Conservation (phyloP, 2,797 vertebrate genomes). For the Silurus aristotelis region DNA sequence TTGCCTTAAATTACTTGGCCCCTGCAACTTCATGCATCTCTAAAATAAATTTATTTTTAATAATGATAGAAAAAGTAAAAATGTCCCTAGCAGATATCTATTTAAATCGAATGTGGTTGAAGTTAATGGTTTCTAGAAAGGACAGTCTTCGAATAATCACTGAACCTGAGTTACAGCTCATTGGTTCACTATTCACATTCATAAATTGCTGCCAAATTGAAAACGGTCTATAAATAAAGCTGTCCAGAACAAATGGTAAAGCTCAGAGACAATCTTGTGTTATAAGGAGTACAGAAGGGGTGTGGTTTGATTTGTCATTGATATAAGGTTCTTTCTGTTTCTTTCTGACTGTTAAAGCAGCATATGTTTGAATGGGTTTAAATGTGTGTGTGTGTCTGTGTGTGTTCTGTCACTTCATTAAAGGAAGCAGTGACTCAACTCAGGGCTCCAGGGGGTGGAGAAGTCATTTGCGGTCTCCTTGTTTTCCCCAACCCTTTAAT, state of each 20-base stretch:
- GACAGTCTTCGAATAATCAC: background rate
- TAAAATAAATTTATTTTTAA: background rate
- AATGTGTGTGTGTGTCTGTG: background rate
- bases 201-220: background rate
- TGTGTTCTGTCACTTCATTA: slow-evolving; percentile 47
- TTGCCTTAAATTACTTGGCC: background rate
- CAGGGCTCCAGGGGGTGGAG: slow-evolving; percentile 46
- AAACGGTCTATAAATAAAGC: slow-evolving; percentile 2
- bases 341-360: slow-evolving; percentile 9
- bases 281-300: background rate
- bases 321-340: slow-evolving; percentile 29
- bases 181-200: background rate
- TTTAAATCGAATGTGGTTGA: background rate
- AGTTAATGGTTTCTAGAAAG: slow-evolving; percentile 4
- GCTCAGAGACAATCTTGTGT: background rate
- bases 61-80: background rate
- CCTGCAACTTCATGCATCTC: background rate
- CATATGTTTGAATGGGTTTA: slow-evolving; percentile 13
- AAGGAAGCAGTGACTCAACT: slow-evolving; percentile 50
- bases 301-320: slow-evolving; percentile 6
- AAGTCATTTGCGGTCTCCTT: slow-evolving; percentile 48
- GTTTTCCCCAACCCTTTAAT: slow-evolving; percentile 49
- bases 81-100: background rate
- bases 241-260: background rate
- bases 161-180: background rate